These are phyloP conservation scores for Prenolepis imparis DNA, from an alignment of 2,888 invertebrate genomes.

Conservation along the genomic window DNA sequence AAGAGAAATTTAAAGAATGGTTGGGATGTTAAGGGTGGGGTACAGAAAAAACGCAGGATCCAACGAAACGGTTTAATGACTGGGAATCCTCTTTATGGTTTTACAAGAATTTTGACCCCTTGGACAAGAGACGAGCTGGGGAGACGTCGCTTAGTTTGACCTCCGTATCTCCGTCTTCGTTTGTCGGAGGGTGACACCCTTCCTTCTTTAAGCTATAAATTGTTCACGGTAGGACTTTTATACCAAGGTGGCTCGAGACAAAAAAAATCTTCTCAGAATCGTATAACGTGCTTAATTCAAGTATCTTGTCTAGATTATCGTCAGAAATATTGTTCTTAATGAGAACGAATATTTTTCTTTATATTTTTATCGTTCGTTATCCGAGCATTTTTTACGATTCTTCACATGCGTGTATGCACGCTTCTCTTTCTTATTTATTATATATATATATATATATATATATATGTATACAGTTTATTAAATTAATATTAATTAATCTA, in stretches of 20 bases:
- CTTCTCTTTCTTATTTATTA: no score
- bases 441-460: not conserved
- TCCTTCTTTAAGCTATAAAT: slow-evolving; percentile 82
- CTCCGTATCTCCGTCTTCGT: slow-evolving; percentile 67
- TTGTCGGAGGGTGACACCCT: slow-evolving; percentile 69
- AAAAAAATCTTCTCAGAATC: slow-evolving; percentile 80
- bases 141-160: slow-evolving; percentile 70
- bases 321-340: slow-evolving; percentile 71
- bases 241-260: slow-evolving; percentile 82
- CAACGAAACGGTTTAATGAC: slow-evolving; percentile 82
- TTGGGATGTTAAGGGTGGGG: slow-evolving; percentile 29
- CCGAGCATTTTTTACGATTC: not conserved
- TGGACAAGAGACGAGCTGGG: slow-evolving; percentile 51
- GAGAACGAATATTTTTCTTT: slow-evolving; percentile 55
- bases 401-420: not conserved
- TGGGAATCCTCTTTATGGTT: slow-evolving; percentile 85
- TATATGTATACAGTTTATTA: no score
- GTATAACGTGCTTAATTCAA: slow-evolving; percentile 84
- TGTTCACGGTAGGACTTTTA: slow-evolving; percentile 79
- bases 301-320: slow-evolving; percentile 81
- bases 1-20: slow-evolving; percentile 44
- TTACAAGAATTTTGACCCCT: slow-evolving; percentile 85
- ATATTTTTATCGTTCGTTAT: not conserved
- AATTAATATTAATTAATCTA: not conserved
- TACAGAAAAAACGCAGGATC: slow-evolving; percentile 74